Evolutionary conservation across 2,113 vertebrate species (phyloP), one percentile per base, ranked within the genome.

Genomic region (Chiloscyllium plagiosum): DNA sequence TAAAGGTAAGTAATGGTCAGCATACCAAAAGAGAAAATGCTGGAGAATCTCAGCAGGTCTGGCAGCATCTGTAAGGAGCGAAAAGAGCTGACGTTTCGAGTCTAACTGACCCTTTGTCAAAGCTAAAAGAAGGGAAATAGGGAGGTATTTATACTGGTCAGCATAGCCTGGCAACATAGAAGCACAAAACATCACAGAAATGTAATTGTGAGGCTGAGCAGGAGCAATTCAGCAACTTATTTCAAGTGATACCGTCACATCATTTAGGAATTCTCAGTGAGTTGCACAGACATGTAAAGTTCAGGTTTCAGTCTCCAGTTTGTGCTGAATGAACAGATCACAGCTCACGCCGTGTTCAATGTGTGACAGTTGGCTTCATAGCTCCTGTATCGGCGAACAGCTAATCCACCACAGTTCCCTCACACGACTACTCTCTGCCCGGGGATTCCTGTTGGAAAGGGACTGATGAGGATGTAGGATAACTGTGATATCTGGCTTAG

Each of bases 1-100:
- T 97, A 50, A 96, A 96, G 96, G 97, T 97, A 96, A 90, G 95
- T 17, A 70, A n/a, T 47, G 13, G 5, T 12, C 56, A 47, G 42
- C 42, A 47, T 47, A 47, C 42, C 42, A 47, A 47, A 47, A 47
- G 42, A 47, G 42, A 47, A 47, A 47, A 47, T 47, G 42, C 42
- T 47, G 42, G 42, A 47, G 1, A 47, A 47, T 47, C 42, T 47
- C 42, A 47, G 42, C 42, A 47, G 42, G 42, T 47, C 42, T 47
- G 42, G 42, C 42, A 47, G 42, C 42, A 47, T 47, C 42, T 47
- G 42, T 47, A 47, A 47, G 42, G 42, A 47, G 42, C 0, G 42
- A 47, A 47, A 47, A 47, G 42, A 47, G 1, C 42, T 47, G 42
- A 47, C 42, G 42, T 47, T 47, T 47, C 42, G 42, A 47, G 42